Conservation (phyloP, 92 coral and sea anemone genomes). For the Heliopora coerulea region DNA sequence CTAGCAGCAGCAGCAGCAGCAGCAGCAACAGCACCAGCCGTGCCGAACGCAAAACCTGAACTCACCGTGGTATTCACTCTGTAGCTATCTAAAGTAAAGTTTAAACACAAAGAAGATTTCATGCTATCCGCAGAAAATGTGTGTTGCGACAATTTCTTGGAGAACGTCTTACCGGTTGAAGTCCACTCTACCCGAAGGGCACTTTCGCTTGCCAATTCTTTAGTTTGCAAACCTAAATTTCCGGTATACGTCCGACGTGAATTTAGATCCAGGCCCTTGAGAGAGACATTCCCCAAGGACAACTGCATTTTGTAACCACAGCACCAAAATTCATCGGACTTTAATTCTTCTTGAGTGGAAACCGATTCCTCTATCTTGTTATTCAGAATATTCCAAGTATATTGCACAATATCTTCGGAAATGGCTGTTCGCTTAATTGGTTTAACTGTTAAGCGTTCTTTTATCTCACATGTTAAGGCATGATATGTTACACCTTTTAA, state of each 20-base stretch:
- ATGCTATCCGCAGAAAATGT: no score
- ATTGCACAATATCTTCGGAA: background rate
- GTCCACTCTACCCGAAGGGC: no score
- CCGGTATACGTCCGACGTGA: no score
- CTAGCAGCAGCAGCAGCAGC: no score
- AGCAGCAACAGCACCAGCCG: no score
- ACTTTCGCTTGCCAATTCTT: no score
- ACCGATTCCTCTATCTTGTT: background rate
- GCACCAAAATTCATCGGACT: background rate
- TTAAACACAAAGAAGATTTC: no score
- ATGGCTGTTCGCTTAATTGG: background rate
- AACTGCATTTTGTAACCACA: background rate
- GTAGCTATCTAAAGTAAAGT: no score
- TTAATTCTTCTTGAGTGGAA: background rate
- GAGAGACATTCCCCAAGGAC: background rate
- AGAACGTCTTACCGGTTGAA: no score
- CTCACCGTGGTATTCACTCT: conserved; percentile 26
- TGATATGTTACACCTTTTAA: background rate
- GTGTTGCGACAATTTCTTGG: no score
- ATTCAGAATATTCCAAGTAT: background rate
- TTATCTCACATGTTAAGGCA: background rate
- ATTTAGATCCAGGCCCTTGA: no score
- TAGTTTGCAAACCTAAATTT: no score
- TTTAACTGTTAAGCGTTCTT: background rate
- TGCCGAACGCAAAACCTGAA: conserved; percentile 38